A percentile compares a stretch with the other conserved stretches of the same genome.
These are phyloP conservation scores for Platichthys stellatus DNA, from an alignment of 2,113 vertebrate species.

Conservation along the genomic window DNA sequence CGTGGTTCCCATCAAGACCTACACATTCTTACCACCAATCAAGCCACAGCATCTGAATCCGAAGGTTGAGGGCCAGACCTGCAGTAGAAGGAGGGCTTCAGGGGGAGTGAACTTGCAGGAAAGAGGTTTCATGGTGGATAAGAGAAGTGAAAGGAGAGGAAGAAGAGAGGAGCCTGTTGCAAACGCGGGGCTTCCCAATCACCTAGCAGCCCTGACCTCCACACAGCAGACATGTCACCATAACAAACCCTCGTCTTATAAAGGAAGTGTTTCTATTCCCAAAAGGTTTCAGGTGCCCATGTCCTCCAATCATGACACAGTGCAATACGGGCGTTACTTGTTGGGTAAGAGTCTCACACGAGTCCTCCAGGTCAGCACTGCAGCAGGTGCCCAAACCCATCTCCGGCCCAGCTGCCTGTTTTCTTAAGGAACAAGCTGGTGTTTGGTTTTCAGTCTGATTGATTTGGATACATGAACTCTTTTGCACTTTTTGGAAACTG, in stretches of 20 bases:
- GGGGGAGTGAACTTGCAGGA: constrained; percentile 18
- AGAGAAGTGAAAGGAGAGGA: constrained; percentile 18
- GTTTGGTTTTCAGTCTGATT: no score
- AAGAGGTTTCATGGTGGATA: constrained; percentile 9
- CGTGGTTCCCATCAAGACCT: constrained; percentile 67
- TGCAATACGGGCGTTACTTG: no score
- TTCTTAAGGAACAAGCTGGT: no score
- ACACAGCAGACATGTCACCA: constrained; percentile 56
- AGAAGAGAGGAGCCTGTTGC: constrained; percentile 16
- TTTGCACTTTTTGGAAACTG: no score
- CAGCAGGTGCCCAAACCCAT: no score
- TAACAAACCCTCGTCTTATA: constrained; percentile 32
- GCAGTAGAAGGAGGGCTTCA: constrained; percentile 15
- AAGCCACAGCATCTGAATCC: constrained; percentile 31
- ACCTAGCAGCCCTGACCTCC: constrained; percentile 11
- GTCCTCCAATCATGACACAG: no score
- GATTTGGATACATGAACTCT: no score
- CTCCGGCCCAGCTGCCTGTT: no score
- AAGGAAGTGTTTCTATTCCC: no score
- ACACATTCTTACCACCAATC: constrained; percentile 78
- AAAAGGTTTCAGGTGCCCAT: no score
- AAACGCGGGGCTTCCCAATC: not conserved
- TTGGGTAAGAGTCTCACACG: no score
- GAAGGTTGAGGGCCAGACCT: constrained; percentile 15
- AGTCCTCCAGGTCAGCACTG: no score